These are phyloP conservation scores for Copsychus sechellarum DNA, from an alignment of 2,113 vertebrate genomes.

Conservation along the genomic window DNA sequence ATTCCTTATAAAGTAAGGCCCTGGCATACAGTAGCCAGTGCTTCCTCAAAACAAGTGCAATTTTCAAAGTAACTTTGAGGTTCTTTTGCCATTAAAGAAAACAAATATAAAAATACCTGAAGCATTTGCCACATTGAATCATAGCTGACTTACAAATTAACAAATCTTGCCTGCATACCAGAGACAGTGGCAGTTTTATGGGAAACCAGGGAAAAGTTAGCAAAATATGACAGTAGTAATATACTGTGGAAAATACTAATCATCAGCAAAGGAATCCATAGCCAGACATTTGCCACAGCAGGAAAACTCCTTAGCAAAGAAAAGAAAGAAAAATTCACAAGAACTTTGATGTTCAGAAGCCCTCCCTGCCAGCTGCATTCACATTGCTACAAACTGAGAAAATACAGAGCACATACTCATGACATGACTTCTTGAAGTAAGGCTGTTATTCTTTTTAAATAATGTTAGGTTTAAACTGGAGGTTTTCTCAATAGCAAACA, in stretches of 20 bases:
- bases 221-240: not conserved
- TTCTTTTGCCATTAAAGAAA: not conserved
- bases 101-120: not conserved
- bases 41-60: conserved; percentile 14
- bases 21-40: not conserved
- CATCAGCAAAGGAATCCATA: conserved; percentile 39
- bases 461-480: not conserved
- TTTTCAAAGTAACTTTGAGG: not conserved
- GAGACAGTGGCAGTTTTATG: not conserved
- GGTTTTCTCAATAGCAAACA: not conserved
- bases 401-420: not conserved
- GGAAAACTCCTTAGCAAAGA: conserved; percentile 34
- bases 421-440: not conserved
- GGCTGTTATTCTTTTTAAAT: not conserved
- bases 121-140: not conserved
- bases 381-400: not conserved
- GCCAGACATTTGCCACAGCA: conserved; percentile 2
- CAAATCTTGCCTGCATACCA: not conserved
- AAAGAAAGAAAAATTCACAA: not conserved
- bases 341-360: not conserved
- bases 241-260: conserved; percentile 25
- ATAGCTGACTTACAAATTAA: not conserved
- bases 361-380: not conserved
- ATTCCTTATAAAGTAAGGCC: conserved; percentile 2
- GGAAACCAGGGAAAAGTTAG: not conserved